Evolutionary conservation across 2,797 vertebrate species (phyloP).

Genomic region (Acropternis orthonyx): DNA sequence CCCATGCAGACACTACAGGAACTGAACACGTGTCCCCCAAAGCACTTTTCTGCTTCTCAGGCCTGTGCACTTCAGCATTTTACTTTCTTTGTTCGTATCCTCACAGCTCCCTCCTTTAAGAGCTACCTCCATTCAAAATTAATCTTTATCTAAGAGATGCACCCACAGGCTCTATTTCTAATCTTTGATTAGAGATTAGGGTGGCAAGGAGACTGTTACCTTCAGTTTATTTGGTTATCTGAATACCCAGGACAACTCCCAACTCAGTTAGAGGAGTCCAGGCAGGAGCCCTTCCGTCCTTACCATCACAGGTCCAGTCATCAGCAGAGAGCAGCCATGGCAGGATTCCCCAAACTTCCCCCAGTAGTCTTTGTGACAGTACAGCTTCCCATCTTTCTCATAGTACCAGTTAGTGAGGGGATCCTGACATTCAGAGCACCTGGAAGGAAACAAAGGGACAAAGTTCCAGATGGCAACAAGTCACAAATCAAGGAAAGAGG

Average conservation of each 20-base stretch:
- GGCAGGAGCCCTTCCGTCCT: slow-evolving; percentile 41
- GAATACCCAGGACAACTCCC: not conserved
- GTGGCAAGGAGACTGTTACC: not conserved
- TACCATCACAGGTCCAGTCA: slow-evolving; percentile 97
- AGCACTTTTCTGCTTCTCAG: not conserved
- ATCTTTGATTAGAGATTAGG: not conserved
- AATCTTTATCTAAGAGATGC: not conserved
- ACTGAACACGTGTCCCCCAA: not conserved
- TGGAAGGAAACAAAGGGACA: slow-evolving; percentile 56
- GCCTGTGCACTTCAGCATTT: not conserved
- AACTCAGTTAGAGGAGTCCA: not conserved
- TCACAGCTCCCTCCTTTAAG: not conserved
- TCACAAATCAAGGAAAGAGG: not conserved
- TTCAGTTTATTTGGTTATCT: not conserved
- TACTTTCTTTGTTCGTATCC: not conserved
- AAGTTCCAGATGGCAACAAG: not conserved
- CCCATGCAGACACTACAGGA: not conserved
- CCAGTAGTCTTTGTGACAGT: slow-evolving; percentile 94
- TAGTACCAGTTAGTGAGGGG: slow-evolving; percentile 96
- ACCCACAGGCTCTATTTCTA: not conserved
- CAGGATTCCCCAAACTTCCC: slow-evolving; percentile 93
- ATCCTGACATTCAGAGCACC: slow-evolving; percentile 92
- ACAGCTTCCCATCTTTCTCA: slow-evolving; percentile 90
- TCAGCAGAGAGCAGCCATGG: slow-evolving; percentile 92
- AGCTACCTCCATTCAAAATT: not conserved